Conservation (phyloP, 1,140 invertebrate genomes). For the Papilio helenus region DNA sequence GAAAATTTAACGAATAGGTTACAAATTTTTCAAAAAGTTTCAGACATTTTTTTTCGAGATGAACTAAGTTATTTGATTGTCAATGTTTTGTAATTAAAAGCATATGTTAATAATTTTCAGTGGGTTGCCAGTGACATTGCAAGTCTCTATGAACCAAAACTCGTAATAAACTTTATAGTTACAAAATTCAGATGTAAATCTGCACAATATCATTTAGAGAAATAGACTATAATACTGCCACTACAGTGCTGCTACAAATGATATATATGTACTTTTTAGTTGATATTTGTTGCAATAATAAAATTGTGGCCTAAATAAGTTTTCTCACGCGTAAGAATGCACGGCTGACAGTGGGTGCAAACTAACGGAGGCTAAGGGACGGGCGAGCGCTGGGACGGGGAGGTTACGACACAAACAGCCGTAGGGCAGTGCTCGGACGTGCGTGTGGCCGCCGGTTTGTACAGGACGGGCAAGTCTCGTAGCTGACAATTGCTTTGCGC, state of each 20-base stretch:
- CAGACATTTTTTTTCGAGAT: background rate
- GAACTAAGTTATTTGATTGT: conserved; percentile 40
- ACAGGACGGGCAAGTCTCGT: background rate
- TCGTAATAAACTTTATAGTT: too few relatives aligned
- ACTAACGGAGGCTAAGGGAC: background rate
- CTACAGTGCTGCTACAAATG: background rate
- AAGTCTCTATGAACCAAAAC: too few relatives aligned
- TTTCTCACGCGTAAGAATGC: background rate
- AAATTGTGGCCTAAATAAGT: background rate
- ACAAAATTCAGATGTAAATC: too few relatives aligned
- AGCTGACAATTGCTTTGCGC: background rate
- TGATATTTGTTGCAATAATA: background rate
- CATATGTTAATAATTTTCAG: background rate
- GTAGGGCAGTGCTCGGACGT: background rate
- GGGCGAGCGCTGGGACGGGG: background rate
- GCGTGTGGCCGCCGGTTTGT: background rate
- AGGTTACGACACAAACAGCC: background rate
- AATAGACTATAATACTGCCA: too few relatives aligned
- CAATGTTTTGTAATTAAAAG: conserved; percentile 37
- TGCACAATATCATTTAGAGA: too few relatives aligned
- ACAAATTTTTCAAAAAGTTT: conserved; percentile 34
- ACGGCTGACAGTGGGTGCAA: background rate
- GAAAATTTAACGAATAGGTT: conserved; percentile 39
- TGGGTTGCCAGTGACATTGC: background rate
- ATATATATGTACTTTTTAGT: background rate